A percentile compares a stretch with the other conserved stretches of the same genome.
Evolutionary conservation across 2,888 invertebrate genomes (phyloP).

Genomic region (Poecilus cupreus): DNA sequence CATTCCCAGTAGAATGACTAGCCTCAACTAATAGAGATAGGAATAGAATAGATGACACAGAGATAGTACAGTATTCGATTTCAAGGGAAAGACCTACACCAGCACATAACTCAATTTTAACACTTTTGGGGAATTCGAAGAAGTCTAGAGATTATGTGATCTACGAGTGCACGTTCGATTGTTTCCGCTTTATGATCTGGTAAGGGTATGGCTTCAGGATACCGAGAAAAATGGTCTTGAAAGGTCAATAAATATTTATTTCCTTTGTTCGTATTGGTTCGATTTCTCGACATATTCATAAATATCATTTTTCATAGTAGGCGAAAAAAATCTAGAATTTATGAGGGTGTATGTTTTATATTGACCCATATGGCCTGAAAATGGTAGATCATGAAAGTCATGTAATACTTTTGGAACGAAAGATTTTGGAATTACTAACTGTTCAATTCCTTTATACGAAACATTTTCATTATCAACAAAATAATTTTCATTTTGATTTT

Average conservation of each 20-base stretch:
- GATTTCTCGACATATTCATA: background rate
- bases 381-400: background rate
- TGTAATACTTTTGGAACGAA: background rate
- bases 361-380: background rate
- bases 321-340: background rate
- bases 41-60: too few relatives aligned
- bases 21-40: too few relatives aligned
- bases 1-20: too few relatives aligned
- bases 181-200: constrained; percentile 64
- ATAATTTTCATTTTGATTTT: too few relatives aligned
- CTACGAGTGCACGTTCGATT: constrained; percentile 63
- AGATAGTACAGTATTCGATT: too few relatives aligned
- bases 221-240: constrained; percentile 64
- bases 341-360: background rate
- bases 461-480: too few relatives aligned
- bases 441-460: background rate
- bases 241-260: constrained; percentile 66
- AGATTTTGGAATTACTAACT: background rate
- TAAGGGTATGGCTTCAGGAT: constrained; percentile 64
- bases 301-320: background rate
- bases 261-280: constrained; percentile 61
- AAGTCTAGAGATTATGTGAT: constrained; percentile 62
- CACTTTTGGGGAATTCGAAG: too few relatives aligned
- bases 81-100: too few relatives aligned
- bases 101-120: too few relatives aligned